phyloP scores from a whole-genome alignment of 2,113 vertebrate genomes.

The Aptenodytes forsteri region DNA sequence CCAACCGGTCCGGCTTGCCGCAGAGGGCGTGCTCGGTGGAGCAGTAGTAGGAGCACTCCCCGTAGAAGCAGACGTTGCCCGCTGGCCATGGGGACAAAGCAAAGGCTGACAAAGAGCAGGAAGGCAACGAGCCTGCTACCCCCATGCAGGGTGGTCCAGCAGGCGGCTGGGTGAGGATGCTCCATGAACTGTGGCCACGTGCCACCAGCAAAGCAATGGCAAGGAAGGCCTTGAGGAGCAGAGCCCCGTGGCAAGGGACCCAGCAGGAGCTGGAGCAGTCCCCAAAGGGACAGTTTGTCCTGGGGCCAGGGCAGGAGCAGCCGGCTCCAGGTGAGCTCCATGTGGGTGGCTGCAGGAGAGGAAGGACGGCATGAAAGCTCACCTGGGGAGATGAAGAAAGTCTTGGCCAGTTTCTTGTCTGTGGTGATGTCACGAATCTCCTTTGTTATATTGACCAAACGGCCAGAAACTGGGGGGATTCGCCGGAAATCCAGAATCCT shows the following conservation, averaged over 20 bases:
- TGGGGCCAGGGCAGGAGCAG: neutral
- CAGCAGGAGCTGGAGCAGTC: neutral
- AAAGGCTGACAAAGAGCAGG: neutral
- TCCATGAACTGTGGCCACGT: neutral
- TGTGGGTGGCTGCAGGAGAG: neutral
- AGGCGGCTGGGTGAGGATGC: neutral
- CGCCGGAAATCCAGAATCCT: conserved; percentile 85
- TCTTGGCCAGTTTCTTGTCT: conserved; percentile 80
- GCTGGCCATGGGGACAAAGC: conserved; percentile 65
- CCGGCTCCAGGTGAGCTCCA: neutral
- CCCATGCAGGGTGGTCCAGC: neutral
- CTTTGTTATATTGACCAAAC: conserved; percentile 79
- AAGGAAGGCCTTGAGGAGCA: neutral
- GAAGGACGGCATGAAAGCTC: neutral
- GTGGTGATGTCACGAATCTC: conserved; percentile 85
- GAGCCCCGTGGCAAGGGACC: rapidly evolving
- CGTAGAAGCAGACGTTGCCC: conserved; percentile 86
- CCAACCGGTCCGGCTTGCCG: conserved; percentile 76
- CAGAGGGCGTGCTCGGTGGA: conserved; percentile 87
- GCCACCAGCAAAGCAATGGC: neutral
- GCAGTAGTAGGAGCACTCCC: conserved; percentile 90
- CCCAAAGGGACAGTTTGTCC: neutral
- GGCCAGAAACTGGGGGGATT: conserved; percentile 79
- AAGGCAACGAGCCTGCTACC: neutral
- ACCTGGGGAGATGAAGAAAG: conserved; percentile 87